Percentiles rank a stretch among this genome's conserved stretches.
Evolutionary conservation across 1,140 invertebrate species (phyloP).

Genomic region (Scaptomyza graminum): DNA sequence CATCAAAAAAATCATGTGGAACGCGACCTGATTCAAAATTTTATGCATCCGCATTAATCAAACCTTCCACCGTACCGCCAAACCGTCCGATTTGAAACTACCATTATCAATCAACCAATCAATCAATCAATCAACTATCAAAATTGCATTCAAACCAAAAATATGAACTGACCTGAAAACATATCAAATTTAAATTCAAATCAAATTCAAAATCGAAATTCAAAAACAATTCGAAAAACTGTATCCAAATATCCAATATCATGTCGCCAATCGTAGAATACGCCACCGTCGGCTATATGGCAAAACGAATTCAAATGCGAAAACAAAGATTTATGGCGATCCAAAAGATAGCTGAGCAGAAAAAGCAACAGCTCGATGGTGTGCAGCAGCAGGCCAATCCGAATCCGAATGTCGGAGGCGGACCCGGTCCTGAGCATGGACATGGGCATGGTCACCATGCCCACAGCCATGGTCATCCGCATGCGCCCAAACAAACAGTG

Average conservation of each 20-base stretch:
- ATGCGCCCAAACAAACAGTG: constrained; percentile 84
- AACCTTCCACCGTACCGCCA: constrained; percentile 27
- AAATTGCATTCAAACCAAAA: constrained; percentile 35
- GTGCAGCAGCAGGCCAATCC: constrained; percentile 86
- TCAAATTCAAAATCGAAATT: no score
- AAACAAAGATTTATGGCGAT: constrained; percentile 94
- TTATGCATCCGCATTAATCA: constrained; percentile 45
- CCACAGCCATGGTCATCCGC: constrained; percentile 84
- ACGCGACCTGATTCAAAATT: constrained; percentile 45
- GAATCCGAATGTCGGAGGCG: constrained; percentile 80
- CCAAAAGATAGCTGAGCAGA: constrained; percentile 95
- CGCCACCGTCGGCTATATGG: constrained; percentile 97
- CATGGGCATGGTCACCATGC: constrained; percentile 84
- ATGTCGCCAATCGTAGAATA: constrained; percentile 89
- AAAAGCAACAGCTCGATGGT: constrained; percentile 90
- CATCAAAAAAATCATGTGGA: constrained; percentile 47
- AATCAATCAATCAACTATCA: not conserved
- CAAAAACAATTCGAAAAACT: constrained; percentile 63
- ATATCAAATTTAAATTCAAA: no score
- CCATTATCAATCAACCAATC: constrained; percentile 13
- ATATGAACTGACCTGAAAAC: constrained; percentile 49
- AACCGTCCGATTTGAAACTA: constrained; percentile 33
- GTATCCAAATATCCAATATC: constrained; percentile 59
- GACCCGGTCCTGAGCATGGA: constrained; percentile 81
- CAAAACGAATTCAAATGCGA: constrained; percentile 97